A percentile compares a stretch with the other conserved stretches of the same genome.
Evolutionary conservation across 1,140 invertebrate genomes (phyloP).

Genomic region (Centruroides sculpturatus): DNA sequence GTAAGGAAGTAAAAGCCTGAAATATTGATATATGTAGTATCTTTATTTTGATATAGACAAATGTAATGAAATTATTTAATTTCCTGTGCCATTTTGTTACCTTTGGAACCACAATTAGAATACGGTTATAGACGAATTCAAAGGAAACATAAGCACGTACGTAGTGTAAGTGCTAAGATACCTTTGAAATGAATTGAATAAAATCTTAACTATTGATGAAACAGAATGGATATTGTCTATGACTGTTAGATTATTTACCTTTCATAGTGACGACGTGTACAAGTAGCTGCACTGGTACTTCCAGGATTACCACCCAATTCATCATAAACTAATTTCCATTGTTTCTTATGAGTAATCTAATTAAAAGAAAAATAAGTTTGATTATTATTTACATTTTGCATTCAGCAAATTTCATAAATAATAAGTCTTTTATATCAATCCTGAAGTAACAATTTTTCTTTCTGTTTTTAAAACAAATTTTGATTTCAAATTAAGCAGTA

Average conservation of each 20-base stretch:
- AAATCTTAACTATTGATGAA: not conserved
- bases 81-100: too few relatives aligned
- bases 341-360: constrained; percentile 48
- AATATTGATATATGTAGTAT: constrained; percentile 3
- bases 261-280: constrained; percentile 35
- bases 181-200: not conserved
- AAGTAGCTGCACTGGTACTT: constrained; percentile 57
- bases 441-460: too few relatives aligned
- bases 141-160: not conserved
- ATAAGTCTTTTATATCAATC: too few relatives aligned
- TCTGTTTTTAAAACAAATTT: too few relatives aligned
- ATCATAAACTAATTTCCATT: constrained; percentile 70
- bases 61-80: too few relatives aligned
- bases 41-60: not conserved
- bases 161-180: not conserved
- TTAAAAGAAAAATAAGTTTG: not conserved
- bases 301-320: constrained; percentile 55
- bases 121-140: not conserved
- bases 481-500: too few relatives aligned
- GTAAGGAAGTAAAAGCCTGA: constrained; percentile 28
- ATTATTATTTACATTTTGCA: too few relatives aligned
- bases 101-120: too few relatives aligned
- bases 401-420: too few relatives aligned
- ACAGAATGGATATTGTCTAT: not conserved
- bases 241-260: not conserved